A percentile compares a stretch with the other conserved stretches of the same genome.
Conservation (phyloP, 1,140 invertebrate genomes). For the Latrodectus geometricus region DNA sequence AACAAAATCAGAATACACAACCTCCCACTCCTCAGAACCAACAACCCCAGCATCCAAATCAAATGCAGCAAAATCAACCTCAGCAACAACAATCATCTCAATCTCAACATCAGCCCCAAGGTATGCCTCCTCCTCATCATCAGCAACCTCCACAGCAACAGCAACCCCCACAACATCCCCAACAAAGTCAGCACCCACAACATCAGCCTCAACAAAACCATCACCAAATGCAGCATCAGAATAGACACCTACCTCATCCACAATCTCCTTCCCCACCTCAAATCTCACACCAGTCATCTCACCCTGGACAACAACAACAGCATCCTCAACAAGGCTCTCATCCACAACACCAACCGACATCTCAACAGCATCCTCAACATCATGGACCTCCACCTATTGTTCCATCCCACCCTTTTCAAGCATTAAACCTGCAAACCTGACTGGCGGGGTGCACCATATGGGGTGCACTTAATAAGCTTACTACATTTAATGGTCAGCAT, state of each 20-base stretch:
- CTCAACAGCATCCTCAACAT: not conserved
- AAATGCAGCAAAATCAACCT: constrained; percentile 28
- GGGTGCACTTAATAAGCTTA: constrained; percentile 58
- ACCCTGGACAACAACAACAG: constrained; percentile 77
- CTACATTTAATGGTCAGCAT: constrained; percentile 45
- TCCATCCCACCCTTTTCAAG: constrained; percentile 62
- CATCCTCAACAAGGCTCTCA: constrained; percentile 84
- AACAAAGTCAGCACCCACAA: constrained; percentile 21
- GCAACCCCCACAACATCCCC: constrained; percentile 34
- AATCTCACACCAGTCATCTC: constrained; percentile 39
- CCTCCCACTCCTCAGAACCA: constrained; percentile 34
- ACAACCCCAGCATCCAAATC: constrained; percentile 10
- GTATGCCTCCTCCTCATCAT: constrained; percentile 27
- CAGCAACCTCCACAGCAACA: not conserved
- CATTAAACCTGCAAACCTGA: constrained; percentile 60
- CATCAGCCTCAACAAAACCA: constrained; percentile 48
- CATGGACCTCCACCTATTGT: constrained; percentile 49
- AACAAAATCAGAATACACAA: constrained; percentile 46
- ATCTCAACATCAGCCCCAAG: constrained; percentile 29
- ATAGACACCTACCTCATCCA: constrained; percentile 46
- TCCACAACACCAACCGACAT: constrained; percentile 20
- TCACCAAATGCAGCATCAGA: constrained; percentile 17
- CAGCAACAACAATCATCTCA: constrained; percentile 47
- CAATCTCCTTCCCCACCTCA: constrained; percentile 84
- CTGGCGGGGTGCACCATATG: constrained; percentile 62